A percentile compares a stretch with the other conserved stretches of the same genome.
Conservation (phyloP, 30 jellyfish, hydroid and myxozoan species). For the Pseudorhiza aurosa region DNA sequence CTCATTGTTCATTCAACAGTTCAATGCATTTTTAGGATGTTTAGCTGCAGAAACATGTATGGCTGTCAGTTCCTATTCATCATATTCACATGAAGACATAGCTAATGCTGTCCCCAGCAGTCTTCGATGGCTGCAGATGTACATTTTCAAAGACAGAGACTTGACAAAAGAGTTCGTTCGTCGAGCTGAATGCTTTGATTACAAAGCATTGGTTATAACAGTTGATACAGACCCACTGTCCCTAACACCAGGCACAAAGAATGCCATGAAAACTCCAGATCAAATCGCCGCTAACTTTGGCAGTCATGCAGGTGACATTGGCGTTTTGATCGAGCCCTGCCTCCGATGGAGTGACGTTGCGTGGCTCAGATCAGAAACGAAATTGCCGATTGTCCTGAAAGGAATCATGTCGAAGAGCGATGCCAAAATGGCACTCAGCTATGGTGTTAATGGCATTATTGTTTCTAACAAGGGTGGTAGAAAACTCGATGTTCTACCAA, state of each 20-base stretch:
- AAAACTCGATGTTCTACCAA: slow-evolving; percentile 80
- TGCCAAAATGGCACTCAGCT: slow-evolving; percentile 68
- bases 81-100: slow-evolving; percentile 72
- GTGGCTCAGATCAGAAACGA: slow-evolving; percentile 79
- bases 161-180: slow-evolving; percentile 61
- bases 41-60: slow-evolving; percentile 80
- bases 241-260: slow-evolving; percentile 41
- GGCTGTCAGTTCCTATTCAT: slow-evolving; percentile 85
- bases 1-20: no score
- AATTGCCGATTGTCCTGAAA: slow-evolving; percentile 79
- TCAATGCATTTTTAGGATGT: no score
- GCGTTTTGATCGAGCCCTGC: slow-evolving; percentile 28
- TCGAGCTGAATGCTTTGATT: slow-evolving; percentile 90
- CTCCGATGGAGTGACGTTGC: slow-evolving; percentile 59
- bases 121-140: slow-evolving; percentile 76
- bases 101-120: slow-evolving; percentile 76
- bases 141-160: slow-evolving; percentile 73
- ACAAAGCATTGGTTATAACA: slow-evolving; percentile 87
- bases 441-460: slow-evolving; percentile 85
- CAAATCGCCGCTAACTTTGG: slow-evolving; percentile 53
- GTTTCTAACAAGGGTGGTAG: slow-evolving; percentile 96
- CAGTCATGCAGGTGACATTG: neutral
- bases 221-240: slow-evolving; percentile 83
- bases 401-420: slow-evolving; percentile 79
- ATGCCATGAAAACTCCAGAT: slow-evolving; percentile 26